phyloP scores from a whole-genome alignment of 2,888 invertebrate genomes.

The Acleris emargana region DNA sequence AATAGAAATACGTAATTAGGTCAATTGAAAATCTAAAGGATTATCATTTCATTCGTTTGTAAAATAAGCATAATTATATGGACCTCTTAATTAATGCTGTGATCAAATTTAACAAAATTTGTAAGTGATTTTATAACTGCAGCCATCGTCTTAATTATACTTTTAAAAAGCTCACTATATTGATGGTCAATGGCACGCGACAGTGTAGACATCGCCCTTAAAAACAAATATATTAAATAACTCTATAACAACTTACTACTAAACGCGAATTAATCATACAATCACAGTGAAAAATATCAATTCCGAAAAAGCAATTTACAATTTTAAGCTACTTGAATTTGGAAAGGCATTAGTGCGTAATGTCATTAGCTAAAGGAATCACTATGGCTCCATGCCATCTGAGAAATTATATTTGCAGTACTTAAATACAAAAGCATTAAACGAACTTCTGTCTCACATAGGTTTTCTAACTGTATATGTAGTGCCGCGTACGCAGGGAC shows the following conservation, averaged over 20 bases:
- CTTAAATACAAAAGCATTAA: background rate
- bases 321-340: conserved; percentile 3
- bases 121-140: too few relatives aligned
- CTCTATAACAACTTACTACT: conserved; percentile 46
- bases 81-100: too few relatives aligned
- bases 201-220: conserved; percentile 3
- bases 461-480: background rate
- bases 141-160: too few relatives aligned
- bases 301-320: conserved; percentile 37
- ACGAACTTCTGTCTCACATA: background rate
- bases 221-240: conserved; percentile 41
- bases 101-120: too few relatives aligned
- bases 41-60: too few relatives aligned
- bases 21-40: too few relatives aligned
- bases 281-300: conserved; percentile 37
- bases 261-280: conserved; percentile 42
- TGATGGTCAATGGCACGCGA: background rate
- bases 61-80: too few relatives aligned
- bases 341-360: conserved; percentile 14
- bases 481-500: too few relatives aligned
- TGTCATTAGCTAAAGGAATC: too few relatives aligned
- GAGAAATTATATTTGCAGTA: conserved; percentile 1
- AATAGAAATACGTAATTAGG: too few relatives aligned
- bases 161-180: background rate
- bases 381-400: too few relatives aligned